A percentile compares a stretch with the other conserved stretches of the same genome.
These are phyloP conservation scores for Drosophila phalerata DNA, from an alignment of 2,888 invertebrate species.

Conservation along the genomic window DNA sequence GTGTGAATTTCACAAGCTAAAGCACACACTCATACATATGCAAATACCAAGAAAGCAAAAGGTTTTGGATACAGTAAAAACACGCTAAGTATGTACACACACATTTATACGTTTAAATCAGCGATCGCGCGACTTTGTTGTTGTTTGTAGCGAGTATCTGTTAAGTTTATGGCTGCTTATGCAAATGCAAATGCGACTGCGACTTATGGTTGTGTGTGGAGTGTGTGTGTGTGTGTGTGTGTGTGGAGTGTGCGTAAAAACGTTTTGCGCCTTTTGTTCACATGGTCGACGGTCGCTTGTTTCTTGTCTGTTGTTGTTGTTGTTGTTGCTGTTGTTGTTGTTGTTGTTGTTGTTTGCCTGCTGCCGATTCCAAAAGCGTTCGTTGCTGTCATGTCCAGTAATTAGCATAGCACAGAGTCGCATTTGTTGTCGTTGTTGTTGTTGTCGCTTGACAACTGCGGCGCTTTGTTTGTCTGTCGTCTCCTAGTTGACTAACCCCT, in stretches of 20 bases:
- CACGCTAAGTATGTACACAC: constrained; percentile 44
- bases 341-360: constrained; percentile 19
- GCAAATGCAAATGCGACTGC: constrained; percentile 71
- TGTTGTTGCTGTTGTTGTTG: constrained; percentile 16
- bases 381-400: constrained; percentile 78
- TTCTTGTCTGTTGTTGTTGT: constrained; percentile 24
- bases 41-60: constrained; percentile 41
- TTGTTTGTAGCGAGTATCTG: constrained; percentile 40
- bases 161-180: constrained; percentile 76
- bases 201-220: constrained; percentile 17
- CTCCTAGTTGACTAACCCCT: constrained; percentile 15
- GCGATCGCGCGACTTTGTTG: constrained; percentile 43
- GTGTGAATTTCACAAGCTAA: constrained; percentile 31
- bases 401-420: constrained; percentile 78
- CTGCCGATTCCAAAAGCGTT: constrained; percentile 65
- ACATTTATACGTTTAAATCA: constrained; percentile 34
- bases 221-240: constrained; percentile 17
- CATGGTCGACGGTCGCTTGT: constrained; percentile 56
- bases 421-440: constrained; percentile 44
- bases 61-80: constrained; percentile 36
- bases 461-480: constrained; percentile 67
- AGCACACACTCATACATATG: constrained; percentile 6
- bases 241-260: constrained; percentile 74
- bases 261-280: constrained; percentile 79
- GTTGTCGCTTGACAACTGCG: constrained; percentile 64